Conservation (phyloP, 2,113 vertebrate species). For the Cepphus grylle region DNA sequence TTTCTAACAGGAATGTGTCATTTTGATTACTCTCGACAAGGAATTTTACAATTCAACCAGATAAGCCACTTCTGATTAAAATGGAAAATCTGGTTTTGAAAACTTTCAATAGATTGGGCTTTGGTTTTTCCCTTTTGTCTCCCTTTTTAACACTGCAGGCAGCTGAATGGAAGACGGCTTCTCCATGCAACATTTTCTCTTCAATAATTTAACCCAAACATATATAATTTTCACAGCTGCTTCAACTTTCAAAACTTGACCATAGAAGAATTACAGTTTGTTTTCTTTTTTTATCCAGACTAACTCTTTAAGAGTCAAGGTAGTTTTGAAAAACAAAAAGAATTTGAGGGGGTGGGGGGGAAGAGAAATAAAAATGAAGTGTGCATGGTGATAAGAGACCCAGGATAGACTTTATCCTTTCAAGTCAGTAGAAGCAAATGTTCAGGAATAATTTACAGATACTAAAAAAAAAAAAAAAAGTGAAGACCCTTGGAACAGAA, state of each 20-base stretch:
- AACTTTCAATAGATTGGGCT: background rate
- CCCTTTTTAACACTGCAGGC: background rate
- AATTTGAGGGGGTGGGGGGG: background rate
- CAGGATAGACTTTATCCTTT: background rate
- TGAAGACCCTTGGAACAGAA: background rate
- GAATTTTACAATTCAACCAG: background rate
- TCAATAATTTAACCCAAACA: background rate
- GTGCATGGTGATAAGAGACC: background rate
- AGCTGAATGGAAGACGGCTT: background rate
- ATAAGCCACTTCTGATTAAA: constrained; percentile 1
- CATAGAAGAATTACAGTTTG: background rate
- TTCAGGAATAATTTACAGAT: background rate
- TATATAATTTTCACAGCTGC: background rate
- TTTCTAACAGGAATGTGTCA: background rate
- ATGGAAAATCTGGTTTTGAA: background rate
- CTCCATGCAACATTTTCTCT: background rate
- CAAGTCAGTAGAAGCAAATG: background rate
- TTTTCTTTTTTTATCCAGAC: background rate
- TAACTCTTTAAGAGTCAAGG: background rate
- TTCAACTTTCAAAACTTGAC: background rate
- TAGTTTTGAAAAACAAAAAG: background rate
- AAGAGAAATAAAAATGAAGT: background rate
- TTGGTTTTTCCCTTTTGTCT: background rate
- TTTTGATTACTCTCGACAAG: background rate
- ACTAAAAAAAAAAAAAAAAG: background rate